Conservation (phyloP, 2,888 invertebrate species). For the Meteorus colon region DNA sequence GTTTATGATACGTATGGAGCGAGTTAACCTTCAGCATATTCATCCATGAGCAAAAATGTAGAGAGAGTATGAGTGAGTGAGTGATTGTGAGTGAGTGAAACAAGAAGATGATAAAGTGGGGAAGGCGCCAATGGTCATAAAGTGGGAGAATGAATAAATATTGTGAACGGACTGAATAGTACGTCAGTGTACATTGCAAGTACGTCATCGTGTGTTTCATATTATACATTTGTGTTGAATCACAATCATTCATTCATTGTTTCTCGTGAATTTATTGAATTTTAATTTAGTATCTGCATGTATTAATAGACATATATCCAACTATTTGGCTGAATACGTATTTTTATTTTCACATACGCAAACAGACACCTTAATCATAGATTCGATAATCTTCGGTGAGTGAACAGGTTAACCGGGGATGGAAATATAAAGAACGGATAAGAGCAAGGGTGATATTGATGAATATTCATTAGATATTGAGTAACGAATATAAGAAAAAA, state of each 20-base stretch:
- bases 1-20: constrained; percentile 17
- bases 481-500: not conserved
- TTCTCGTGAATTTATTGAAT: not conserved
- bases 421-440: not conserved
- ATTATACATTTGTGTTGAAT: not conserved
- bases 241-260: not conserved
- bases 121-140: not conserved
- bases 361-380: not conserved
- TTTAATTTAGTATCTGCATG: not conserved
- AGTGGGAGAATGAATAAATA: constrained; percentile 35
- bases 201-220: constrained; percentile 7
- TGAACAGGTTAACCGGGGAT: constrained; percentile 17
- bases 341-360: not conserved
- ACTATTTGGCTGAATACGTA: not conserved
- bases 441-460: constrained; percentile 26
- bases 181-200: constrained; percentile 17
- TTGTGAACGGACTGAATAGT: constrained; percentile 14
- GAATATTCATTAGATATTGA: constrained; percentile 32
- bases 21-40: constrained; percentile 4
- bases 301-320: not conserved
- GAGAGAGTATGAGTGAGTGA: not conserved
- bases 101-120: constrained; percentile 6
- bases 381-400: constrained; percentile 35
- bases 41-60: constrained; percentile 11
- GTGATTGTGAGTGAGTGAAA: not conserved